Conservation (phyloP, 2,888 invertebrate species). For the Horisme vitalbata region DNA sequence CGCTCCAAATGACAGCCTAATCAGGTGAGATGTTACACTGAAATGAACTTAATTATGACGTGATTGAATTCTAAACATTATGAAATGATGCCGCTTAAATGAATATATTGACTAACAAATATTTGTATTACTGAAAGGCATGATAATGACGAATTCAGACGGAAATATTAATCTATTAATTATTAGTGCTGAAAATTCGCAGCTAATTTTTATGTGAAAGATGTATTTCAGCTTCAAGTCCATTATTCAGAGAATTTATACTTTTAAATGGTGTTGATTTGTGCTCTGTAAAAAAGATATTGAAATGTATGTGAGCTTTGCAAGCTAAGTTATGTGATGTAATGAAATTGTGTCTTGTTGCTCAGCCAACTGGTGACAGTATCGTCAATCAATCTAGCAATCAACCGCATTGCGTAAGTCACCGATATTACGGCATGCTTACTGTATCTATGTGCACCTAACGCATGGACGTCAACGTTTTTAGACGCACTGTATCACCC, state of each 20-base stretch:
- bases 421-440: slow-evolving; percentile 67
- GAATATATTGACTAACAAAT: slow-evolving; percentile 43
- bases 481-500: slow-evolving; percentile 36
- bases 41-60: slow-evolving; percentile 26
- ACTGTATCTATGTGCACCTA: slow-evolving; percentile 60
- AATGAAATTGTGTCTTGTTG: slow-evolving; percentile 79
- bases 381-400: slow-evolving; percentile 95
- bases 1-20: slow-evolving; percentile 88
- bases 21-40: slow-evolving; percentile 70
- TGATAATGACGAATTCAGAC: slow-evolving; percentile 38
- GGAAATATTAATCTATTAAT: slow-evolving; percentile 24
- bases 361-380: slow-evolving; percentile 96
- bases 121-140: slow-evolving; percentile 42
- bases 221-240: not conserved
- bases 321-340: slow-evolving; percentile 74
- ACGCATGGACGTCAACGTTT: slow-evolving; percentile 66
- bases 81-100: slow-evolving; percentile 39
- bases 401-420: slow-evolving; percentile 97
- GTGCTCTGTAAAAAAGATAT: slow-evolving; percentile 36
- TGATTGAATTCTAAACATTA: slow-evolving; percentile 47
- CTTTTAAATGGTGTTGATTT: slow-evolving; percentile 1
- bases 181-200: slow-evolving; percentile 33
- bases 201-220: slow-evolving; percentile 31
- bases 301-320: slow-evolving; percentile 56
- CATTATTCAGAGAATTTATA: not conserved